Percentiles rank a stretch among this genome's conserved stretches.
phyloP scores from a whole-genome alignment of 1,140 invertebrate species.

The Polyergus mexicanus region DNA sequence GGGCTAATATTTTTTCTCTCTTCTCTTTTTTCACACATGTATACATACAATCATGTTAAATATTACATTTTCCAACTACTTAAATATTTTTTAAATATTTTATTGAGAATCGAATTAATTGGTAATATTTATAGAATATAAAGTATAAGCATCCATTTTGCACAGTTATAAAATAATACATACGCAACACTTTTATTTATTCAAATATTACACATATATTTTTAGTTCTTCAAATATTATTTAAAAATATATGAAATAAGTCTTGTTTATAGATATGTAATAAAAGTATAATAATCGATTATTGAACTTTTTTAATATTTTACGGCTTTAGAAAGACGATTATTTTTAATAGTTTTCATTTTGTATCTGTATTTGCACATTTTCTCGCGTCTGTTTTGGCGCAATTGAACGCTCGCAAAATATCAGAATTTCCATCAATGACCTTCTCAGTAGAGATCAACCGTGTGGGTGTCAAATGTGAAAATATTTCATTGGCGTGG shows the following conservation, averaged over 20 bases:
- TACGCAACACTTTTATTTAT: too few species aligned
- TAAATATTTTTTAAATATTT: conserved; percentile 6
- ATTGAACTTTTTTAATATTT: not conserved
- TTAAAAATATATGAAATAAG: not conserved
- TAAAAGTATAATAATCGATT: not conserved
- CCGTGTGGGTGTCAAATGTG: not conserved
- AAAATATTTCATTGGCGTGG: conserved; percentile 31
- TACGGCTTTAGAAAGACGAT: not conserved
- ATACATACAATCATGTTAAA: not conserved
- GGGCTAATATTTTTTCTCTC: not conserved
- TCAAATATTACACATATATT: not conserved
- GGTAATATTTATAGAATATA: conserved; percentile 4
- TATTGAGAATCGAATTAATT: not conserved
- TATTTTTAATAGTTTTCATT: not conserved
- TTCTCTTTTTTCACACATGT: too few species aligned
- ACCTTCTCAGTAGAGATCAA: not conserved
- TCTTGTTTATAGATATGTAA: not conserved
- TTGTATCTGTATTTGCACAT: not conserved
- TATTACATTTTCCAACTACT: not conserved
- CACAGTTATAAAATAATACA: too few species aligned
- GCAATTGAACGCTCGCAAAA: not conserved
- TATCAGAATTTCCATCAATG: not conserved
- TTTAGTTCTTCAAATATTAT: conserved; percentile 9
- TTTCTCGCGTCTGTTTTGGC: not conserved
- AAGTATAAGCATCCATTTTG: not conserved